A percentile compares a stretch with the other conserved stretches of the same genome.
phyloP scores from a whole-genome alignment of 1,140 invertebrate species.

The Lordiphosa stackelbergi region DNA sequence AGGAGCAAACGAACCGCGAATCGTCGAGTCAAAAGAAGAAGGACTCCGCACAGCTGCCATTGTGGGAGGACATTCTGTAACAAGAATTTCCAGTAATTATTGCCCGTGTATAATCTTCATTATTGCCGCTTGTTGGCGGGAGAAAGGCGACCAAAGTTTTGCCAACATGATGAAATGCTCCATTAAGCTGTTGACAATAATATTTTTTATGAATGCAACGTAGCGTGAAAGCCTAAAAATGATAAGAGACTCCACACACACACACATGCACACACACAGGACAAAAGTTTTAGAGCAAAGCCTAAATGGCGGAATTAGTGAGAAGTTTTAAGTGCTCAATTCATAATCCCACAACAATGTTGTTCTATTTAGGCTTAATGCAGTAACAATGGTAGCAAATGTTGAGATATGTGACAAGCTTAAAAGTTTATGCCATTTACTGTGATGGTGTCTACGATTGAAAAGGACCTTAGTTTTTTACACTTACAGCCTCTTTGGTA shows the following conservation, averaged over 20 bases:
- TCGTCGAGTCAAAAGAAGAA: constrained; percentile 39
- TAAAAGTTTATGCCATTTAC: too few species aligned
- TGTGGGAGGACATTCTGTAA: constrained; percentile 17
- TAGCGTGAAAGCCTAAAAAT: constrained; percentile 9
- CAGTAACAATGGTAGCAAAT: too few species aligned
- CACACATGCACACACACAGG: not conserved
- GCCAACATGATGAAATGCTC: constrained; percentile 57
- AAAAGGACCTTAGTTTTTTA: too few species aligned
- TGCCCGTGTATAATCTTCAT: constrained; percentile 73
- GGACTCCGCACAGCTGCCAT: constrained; percentile 30
- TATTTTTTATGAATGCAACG: constrained; percentile 27
- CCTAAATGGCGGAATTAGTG: too few species aligned
- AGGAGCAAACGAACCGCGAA: constrained; percentile 64
- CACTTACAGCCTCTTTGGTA: too few species aligned
- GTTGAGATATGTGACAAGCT: too few species aligned
- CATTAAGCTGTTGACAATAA: constrained; percentile 74
- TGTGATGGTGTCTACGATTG: too few species aligned
- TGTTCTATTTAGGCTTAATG: too few species aligned
- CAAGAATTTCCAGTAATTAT: constrained; percentile 62
- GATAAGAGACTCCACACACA: constrained; percentile 3
- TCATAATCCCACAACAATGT: too few species aligned
- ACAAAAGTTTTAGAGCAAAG: too few species aligned
- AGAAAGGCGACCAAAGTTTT: not conserved
- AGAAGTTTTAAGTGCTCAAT: too few species aligned
- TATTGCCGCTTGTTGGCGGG: constrained; percentile 51